Evolutionary conservation across 1,140 invertebrate species (phyloP).

Genomic region (Drosophila aff.): DNA sequence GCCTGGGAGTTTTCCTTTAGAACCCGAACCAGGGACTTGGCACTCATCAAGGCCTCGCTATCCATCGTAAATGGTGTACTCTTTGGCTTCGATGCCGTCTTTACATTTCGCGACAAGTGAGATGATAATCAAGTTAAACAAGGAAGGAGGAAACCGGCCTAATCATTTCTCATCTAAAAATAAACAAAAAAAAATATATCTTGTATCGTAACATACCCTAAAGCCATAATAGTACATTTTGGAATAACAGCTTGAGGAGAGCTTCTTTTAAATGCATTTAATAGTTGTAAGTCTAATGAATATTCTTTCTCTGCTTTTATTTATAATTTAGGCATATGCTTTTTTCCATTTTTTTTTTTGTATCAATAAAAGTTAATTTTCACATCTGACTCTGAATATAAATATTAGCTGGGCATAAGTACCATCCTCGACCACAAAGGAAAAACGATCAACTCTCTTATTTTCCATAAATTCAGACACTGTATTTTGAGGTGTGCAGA

Average conservation of each 20-base stretch:
- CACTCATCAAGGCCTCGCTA: constrained; percentile 90
- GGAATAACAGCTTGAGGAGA: constrained; percentile 2
- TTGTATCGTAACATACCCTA: neutral
- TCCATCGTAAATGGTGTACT: constrained; percentile 90
- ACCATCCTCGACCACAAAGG: neutral
- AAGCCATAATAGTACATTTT: neutral
- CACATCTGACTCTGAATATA: neutral
- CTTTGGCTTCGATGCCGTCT: constrained; percentile 90
- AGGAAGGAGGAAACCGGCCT: neutral
- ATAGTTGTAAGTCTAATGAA: constrained; percentile 36
- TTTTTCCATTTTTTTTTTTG: constrained; percentile 26
- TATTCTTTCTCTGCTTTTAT: constrained; percentile 10
- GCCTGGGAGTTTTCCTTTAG: constrained; percentile 84
- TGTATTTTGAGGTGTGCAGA: neutral
- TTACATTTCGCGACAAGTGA: constrained; percentile 89
- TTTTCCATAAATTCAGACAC: neutral
- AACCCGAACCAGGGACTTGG: constrained; percentile 86
- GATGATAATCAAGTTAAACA: neutral
- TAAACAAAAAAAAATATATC: neutral
- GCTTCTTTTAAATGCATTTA: constrained; percentile 56
- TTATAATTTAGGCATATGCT: constrained; percentile 33
- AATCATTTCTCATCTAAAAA: constrained; percentile 1
- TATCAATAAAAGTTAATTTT: constrained; percentile 53
- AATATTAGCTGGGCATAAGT: no score
- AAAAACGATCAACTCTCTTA: neutral